phyloP scores from a whole-genome alignment of 2,888 invertebrate genomes.

The Actias luna region DNA sequence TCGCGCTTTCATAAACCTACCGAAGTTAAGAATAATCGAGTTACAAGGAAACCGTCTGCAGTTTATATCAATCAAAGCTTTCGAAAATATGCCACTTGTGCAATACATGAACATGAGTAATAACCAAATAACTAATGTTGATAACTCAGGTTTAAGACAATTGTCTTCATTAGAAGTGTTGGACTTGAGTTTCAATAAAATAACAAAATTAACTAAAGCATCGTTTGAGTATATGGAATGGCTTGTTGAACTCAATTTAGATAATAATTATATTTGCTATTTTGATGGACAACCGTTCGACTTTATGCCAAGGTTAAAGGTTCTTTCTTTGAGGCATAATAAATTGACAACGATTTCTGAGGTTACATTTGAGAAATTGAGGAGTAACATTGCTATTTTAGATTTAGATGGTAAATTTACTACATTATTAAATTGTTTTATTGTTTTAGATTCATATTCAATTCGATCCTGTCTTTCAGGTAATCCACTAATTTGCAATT shows the following conservation, averaged over 20 bases:
- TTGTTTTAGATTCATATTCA: background rate
- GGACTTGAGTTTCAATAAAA: slow-evolving; percentile 90
- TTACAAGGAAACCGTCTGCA: slow-evolving; percentile 90
- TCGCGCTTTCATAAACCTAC: slow-evolving; percentile 88
- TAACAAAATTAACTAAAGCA: slow-evolving; percentile 86
- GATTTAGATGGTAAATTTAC: slow-evolving; percentile 89
- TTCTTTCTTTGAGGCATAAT: slow-evolving; percentile 89
- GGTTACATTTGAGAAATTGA: slow-evolving; percentile 86
- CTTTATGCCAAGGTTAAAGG: slow-evolving; percentile 91
- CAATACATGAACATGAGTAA: slow-evolving; percentile 91
- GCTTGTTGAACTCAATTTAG: slow-evolving; percentile 92
- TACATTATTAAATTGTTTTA: background rate
- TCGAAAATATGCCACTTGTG: slow-evolving; percentile 89
- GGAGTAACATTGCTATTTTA: slow-evolving; percentile 90
- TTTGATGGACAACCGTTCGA: slow-evolving; percentile 91
- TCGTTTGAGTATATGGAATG: slow-evolving; percentile 89
- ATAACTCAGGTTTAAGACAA: slow-evolving; percentile 87
- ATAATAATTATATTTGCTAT: slow-evolving; percentile 91
- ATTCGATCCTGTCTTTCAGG: slow-evolving; percentile 73
- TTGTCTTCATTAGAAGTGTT: slow-evolving; percentile 91
- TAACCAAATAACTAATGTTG: slow-evolving; percentile 88
- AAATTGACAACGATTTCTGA: slow-evolving; percentile 88
- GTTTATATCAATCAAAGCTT: slow-evolving; percentile 87
- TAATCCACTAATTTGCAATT: slow-evolving; percentile 92
- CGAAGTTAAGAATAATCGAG: slow-evolving; percentile 87